Evolutionary conservation across 1,140 invertebrate genomes (phyloP), one percentile per base, ranked within the genome.

Genomic region (Bilobella aurantiaca): DNA sequence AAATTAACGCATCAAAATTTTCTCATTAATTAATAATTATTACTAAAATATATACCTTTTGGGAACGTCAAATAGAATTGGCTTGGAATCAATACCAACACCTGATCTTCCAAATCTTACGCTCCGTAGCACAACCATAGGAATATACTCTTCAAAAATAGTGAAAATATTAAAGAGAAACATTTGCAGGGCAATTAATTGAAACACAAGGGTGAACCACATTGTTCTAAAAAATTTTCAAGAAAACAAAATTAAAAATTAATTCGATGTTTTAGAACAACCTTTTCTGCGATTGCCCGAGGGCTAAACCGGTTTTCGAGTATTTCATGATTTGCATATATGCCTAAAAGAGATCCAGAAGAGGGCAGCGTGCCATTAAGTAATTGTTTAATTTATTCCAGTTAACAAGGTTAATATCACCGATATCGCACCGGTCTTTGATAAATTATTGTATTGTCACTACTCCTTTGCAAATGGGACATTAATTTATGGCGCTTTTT

Each of bases 141-240:
- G 57, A 25, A 58, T 58, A 30, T 58, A 58, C 5, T 58, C 8
- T 58, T 58, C 57, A 58, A 58, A 58, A 58, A 28, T 16, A 16
- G 49, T 53, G 5, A 12, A 53, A 5, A 23, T 53, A 23, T 8
- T 53, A 5, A 23, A 53, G 3, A 23, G 14, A 5, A 53, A 23
- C 8, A 23, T 53, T 16, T 16, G 12, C 5, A 53, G 21, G 8
- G 49, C 23, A 5, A 16, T 53, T 53, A 53, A 14, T 53, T 53
- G 8, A 23, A 53, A 53, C 5, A 23, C 5, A 23, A 53, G 8
- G 3, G 49, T 53, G 5, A 53, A 23, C 49, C 49, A 53, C 49
- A 53, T 53, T 23, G 8, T 53, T 18, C 12, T 8, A 23, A 12
- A 53, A 18, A 14, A 53, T 18, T 53, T 53, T 18, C 12, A 53